Conservation (phyloP, 1,140 invertebrate species). For the Panagrolaimus sp. region DNA sequence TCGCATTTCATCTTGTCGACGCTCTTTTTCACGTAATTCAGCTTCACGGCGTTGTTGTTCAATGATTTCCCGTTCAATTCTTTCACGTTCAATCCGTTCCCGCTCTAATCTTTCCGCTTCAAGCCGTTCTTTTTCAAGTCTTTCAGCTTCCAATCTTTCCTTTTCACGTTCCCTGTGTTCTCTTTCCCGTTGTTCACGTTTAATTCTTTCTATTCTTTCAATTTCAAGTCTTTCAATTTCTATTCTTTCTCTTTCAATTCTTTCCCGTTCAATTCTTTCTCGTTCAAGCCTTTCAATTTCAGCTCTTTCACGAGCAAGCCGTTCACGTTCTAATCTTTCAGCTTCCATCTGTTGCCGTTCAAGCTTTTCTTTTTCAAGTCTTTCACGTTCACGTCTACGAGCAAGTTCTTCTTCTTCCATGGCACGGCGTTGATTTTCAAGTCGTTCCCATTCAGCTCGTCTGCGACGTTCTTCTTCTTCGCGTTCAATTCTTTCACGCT, state of each 20-base stretch:
- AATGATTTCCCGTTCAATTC: constrained; percentile 45
- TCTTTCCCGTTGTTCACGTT: constrained; percentile 48
- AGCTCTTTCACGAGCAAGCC: constrained; percentile 46
- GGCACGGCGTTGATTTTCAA: constrained; percentile 41
- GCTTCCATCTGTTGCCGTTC: constrained; percentile 43
- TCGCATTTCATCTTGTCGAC: constrained; percentile 34
- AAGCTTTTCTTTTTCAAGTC: constrained; percentile 35
- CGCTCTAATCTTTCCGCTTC: constrained; percentile 39
- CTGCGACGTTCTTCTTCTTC: constrained; percentile 36
- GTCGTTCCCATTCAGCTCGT: constrained; percentile 52
- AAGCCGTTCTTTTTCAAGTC: constrained; percentile 21
- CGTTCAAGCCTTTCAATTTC: constrained; percentile 44
- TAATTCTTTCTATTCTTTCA: constrained; percentile 46
- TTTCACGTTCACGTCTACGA: constrained; percentile 41
- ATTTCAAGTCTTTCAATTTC: constrained; percentile 44
- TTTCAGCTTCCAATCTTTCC: constrained; percentile 26
- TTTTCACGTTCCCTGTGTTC: constrained; percentile 42
- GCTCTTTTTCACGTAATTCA: constrained; percentile 44
- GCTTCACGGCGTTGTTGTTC: constrained; percentile 46
- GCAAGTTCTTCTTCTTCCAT: constrained; percentile 50
- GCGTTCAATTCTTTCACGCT: constrained; percentile 23
- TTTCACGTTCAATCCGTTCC: constrained; percentile 51
- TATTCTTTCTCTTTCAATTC: constrained; percentile 44
- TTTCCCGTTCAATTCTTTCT: constrained; percentile 41
- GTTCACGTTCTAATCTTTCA: constrained; percentile 43